Base-by-base conservation (phyloP, 2,888 invertebrate genomes). In the Brachyptera putata region DNA sequence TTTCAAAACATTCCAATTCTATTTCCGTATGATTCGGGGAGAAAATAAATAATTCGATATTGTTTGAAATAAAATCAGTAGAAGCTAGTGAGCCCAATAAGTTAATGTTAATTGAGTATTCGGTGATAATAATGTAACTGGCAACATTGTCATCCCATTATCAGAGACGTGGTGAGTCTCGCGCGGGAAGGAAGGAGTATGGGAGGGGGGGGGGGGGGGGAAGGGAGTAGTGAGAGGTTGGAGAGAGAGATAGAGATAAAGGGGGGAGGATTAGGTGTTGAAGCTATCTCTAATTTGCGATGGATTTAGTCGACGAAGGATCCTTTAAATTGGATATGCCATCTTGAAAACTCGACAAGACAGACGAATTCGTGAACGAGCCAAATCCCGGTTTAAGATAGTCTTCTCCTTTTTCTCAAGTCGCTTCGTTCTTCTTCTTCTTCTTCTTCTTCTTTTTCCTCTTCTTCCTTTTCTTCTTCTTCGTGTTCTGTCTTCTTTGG, bases 251-350 rank as follows among this genome's bases (percentile, higher is more conserved):
- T 55, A 56, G 26, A 24, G 53, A 58, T 62, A 61, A 49, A 59
- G 58, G 57, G 22, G 50, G 43, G 46, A 55, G 61, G 62, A 62
- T 61, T 59, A 58, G 53, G 53, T 41, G 46, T 22, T 37, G 75
- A 75, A 77, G 77, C 76, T 78, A 79, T 79, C 79, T 79, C 77
- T 77, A 78, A 79, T 79, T 79, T 77, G 76, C 74, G 72, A 72
- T 71, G 79, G 78, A 77, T 79, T 79, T 79, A 76, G 75, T 77
- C 74, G 74, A 73, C 76, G 72, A 75, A 75, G 77, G 77, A 77
- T 78, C 77, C 64, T 76, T 76, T 76, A 78, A 79, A 79, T 79
- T 79, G 78, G 77, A 77, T 76, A 72, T 73, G 66, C 66, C 64
- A 65, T 63, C 63, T 22, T 53, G 37, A 16, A 53, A 34, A 34